phyloP scores from a whole-genome alignment of 2,797 vertebrate species.

The Typhlichthys subterraneus region DNA sequence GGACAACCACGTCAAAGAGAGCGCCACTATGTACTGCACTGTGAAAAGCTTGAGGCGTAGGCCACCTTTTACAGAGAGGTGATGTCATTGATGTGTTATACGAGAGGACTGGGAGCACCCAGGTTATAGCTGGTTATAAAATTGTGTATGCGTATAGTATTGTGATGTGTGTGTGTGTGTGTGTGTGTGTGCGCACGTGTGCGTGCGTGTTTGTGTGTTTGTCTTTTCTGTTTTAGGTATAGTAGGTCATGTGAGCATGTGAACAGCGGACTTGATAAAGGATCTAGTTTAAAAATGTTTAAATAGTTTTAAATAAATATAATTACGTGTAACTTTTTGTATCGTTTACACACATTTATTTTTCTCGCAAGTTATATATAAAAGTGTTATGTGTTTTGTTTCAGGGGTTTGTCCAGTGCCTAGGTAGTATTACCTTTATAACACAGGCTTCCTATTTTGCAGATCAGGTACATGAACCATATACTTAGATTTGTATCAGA shows the following conservation, averaged over 20 bases:
- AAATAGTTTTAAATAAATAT: neutral
- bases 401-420: neutral
- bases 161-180: neutral
- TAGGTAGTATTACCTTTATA: neutral
- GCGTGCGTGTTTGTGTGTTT: neutral
- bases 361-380: neutral
- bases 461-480: neutral
- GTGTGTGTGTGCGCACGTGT: neutral
- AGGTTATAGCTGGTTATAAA: neutral
- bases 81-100: conserved; percentile 19
- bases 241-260: neutral
- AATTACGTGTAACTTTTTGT: neutral
- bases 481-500: neutral
- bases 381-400: neutral
- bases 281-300: neutral
- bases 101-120: conserved; percentile 8
- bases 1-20: neutral
- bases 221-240: no score
- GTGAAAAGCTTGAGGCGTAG: conserved; percentile 6
- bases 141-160: no score
- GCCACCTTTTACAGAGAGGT: conserved; percentile 3
- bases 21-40: no score
- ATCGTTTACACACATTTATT: neutral
- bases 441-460: neutral
- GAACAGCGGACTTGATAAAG: neutral